Percentiles rank a stretch among this genome's conserved stretches.
These are phyloP conservation scores for Odontocerum albicorne DNA, from an alignment of 2,888 invertebrate genomes.

Conservation along the genomic window DNA sequence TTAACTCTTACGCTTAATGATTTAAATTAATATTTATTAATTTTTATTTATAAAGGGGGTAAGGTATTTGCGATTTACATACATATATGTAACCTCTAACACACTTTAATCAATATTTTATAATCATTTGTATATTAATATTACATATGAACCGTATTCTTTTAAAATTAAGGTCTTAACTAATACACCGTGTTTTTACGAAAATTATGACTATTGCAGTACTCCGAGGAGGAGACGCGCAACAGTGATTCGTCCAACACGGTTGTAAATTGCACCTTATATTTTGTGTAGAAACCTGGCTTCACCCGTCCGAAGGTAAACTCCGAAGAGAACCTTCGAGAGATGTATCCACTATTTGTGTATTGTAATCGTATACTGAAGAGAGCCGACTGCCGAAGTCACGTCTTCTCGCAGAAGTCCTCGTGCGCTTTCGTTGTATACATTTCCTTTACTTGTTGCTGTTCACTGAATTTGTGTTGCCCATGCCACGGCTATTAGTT, in stretches of 20 bases:
- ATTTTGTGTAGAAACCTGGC: slow-evolving; percentile 7
- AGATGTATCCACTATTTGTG: not conserved
- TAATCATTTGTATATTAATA: slow-evolving; percentile 32
- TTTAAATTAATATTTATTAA: slow-evolving; percentile 27
- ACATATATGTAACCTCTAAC: slow-evolving; percentile 30
- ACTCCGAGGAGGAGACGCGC: not conserved
- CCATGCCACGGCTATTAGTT: slow-evolving; percentile 29
- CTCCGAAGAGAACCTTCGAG: no score
- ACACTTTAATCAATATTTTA: slow-evolving; percentile 32
- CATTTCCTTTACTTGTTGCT: slow-evolving; percentile 15
- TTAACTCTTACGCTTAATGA: slow-evolving; percentile 20
- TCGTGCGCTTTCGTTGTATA: slow-evolving; percentile 32
- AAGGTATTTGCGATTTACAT: slow-evolving; percentile 33
- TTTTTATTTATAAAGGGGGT: slow-evolving; percentile 29
- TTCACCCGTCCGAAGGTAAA: not conserved
- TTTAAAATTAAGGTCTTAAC: slow-evolving; percentile 27
- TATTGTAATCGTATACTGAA: slow-evolving; percentile 28
- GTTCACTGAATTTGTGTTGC: slow-evolving; percentile 6
- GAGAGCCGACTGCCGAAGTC: slow-evolving; percentile 1
- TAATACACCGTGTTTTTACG: not conserved
- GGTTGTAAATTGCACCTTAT: slow-evolving; percentile 34
- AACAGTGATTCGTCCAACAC: not conserved
- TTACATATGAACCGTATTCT: slow-evolving; percentile 31
- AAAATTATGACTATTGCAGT: not conserved
- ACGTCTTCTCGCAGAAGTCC: slow-evolving; percentile 10